These are phyloP conservation scores for Hyles vespertilio DNA, from an alignment of 1,140 invertebrate species.

Conservation along the genomic window DNA sequence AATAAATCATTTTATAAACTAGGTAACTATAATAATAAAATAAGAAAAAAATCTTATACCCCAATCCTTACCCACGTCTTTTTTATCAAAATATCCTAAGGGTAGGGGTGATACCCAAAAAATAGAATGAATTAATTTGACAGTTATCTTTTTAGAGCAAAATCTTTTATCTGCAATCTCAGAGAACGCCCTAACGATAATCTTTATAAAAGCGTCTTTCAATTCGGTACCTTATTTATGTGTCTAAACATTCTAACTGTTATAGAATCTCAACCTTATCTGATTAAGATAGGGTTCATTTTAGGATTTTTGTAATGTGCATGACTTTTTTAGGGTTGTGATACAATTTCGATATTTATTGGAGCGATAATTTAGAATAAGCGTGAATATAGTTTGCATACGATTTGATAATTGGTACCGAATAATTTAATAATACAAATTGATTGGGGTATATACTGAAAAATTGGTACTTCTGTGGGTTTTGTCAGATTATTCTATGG, in stretches of 20 bases:
- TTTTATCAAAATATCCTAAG: slow-evolving; percentile 30
- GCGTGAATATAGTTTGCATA: too few species aligned
- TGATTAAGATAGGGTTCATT: too few species aligned
- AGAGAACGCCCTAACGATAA: slow-evolving; percentile 57
- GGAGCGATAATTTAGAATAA: too few species aligned
- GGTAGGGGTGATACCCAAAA: slow-evolving; percentile 41
- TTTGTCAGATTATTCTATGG: too few species aligned
- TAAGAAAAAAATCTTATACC: not conserved
- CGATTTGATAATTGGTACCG: too few species aligned
- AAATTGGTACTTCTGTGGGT: too few species aligned
- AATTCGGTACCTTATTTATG: slow-evolving; percentile 8
- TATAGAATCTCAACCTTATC: too few species aligned
- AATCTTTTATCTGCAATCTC: slow-evolving; percentile 32
- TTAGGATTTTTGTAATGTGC: too few species aligned
- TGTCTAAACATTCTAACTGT: not conserved
- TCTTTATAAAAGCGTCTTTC: slow-evolving; percentile 18
- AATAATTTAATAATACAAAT: too few species aligned
- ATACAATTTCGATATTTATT: too few species aligned
- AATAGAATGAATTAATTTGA: slow-evolving; percentile 46
- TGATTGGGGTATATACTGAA: too few species aligned
- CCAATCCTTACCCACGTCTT: slow-evolving; percentile 51
- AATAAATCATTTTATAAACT: slow-evolving; percentile 1
- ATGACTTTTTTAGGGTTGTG: too few species aligned
- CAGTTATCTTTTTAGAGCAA: slow-evolving; percentile 51
- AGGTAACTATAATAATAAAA: slow-evolving; percentile 1